Evolutionary conservation across 1,140 invertebrate genomes (phyloP), one percentile per base, ranked within the genome.

Genomic region (Drosophila sulfurigaster): DNA sequence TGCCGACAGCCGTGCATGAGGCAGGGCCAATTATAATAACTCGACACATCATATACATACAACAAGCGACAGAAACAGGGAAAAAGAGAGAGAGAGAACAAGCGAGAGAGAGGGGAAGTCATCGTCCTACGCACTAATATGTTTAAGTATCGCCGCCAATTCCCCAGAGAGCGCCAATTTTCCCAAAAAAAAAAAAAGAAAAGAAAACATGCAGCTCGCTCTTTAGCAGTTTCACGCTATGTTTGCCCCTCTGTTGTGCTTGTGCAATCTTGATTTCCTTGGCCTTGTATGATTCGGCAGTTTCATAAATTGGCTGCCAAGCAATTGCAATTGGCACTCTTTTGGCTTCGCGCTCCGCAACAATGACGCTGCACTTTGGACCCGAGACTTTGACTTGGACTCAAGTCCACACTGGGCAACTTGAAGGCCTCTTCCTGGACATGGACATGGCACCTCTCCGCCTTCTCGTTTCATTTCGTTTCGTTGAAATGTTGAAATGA

Each of bases 291-390:
- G 87, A 91, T 79, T 65, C 63, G 82, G 87, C 88, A 64, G 76
- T 91, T 91, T 91, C 79, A 75, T 91, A 91, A 91, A 91, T 91
- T 91, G 90, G 90, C 90, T 89, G 80, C 77, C 82, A 86, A 72
- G 88, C 85, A 81, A 88, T 89, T 85, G 78, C 88, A 91, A 91
- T 91, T 91, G 88, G 88, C 88, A 88, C 80, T 91, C 82, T 77
- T 82, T 83, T 35, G 45, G 75, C 59, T 82, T 70, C 63, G 66
- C 69, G 59, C 62, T 76, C 46, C 63, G 56, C 73, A 62, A 35
- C 66, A 66, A 25, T 76, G 77, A 79, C 77, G 52, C 35, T 56
- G 85, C 78, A 72, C 66, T 70, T 65, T 73, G 63, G 38, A 54
- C 65, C 81, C 43, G 73, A 52, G 68, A 75, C 71, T 68, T 58